Evolutionary conservation across 2,888 invertebrate genomes (phyloP).

Genomic region (Caenorhabditis panamensis): DNA sequence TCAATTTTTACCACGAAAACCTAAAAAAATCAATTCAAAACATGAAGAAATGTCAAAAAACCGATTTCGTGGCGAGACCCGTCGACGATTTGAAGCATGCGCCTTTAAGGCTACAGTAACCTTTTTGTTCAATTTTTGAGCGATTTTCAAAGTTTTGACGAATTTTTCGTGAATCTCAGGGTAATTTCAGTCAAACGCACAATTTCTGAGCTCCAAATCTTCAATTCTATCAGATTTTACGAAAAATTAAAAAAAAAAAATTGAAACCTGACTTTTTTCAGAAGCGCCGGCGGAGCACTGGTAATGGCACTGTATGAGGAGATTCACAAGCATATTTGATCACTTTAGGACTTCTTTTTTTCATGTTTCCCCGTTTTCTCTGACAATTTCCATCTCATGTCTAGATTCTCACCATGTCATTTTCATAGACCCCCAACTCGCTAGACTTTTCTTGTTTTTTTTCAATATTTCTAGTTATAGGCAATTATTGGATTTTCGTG

Average conservation of each 20-base stretch:
- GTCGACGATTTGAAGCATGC: too few species aligned
- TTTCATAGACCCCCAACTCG: not conserved
- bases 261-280: constrained; percentile 47
- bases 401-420: constrained; percentile 11
- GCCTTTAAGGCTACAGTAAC: too few species aligned
- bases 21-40: not conserved
- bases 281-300: constrained; percentile 70
- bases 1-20: too few species aligned
- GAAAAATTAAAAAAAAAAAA: not conserved
- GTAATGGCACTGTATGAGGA: constrained; percentile 73
- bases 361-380: not conserved
- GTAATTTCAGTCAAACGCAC: too few species aligned
- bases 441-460: not conserved
- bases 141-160: too few species aligned
- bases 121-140: too few species aligned
- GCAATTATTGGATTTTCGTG: not conserved
- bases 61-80: not conserved
- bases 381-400: not conserved
- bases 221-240: too few species aligned
- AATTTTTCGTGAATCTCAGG: too few species aligned
- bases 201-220: too few species aligned
- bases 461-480: not conserved
- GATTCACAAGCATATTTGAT: constrained; percentile 68
- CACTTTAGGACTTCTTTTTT: not conserved
- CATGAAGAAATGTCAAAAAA: too few species aligned